Conservation (phyloP, 2,113 vertebrate genomes). For the Monopterus albus region DNA sequence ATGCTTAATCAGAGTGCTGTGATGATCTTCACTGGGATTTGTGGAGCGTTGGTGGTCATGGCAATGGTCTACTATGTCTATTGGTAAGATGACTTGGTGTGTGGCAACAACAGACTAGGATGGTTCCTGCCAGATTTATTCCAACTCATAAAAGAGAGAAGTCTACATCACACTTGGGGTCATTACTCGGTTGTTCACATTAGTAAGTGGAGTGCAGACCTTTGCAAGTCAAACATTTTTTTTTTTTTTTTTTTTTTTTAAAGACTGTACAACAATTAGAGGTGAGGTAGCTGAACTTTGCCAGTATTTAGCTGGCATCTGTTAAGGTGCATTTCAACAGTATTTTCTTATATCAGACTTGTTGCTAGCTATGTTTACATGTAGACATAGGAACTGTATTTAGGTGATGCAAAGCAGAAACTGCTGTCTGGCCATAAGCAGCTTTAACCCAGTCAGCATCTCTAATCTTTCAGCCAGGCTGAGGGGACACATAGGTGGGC, state of each 20-base stretch:
- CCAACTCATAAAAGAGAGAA: background rate
- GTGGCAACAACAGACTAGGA: background rate
- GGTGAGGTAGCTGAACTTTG: background rate
- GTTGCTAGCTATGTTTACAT: conserved; percentile 3
- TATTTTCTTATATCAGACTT: background rate
- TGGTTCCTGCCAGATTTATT: background rate
- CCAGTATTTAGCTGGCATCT: background rate
- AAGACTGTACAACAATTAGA: too few relatives aligned
- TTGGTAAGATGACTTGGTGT: conserved; percentile 71
- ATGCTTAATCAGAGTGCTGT: conserved; percentile 85
- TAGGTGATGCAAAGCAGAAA: conserved; percentile 47
- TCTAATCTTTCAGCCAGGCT: conserved; percentile 65
- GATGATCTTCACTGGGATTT: conserved; percentile 84
- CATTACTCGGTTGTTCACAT: background rate
- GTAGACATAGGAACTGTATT: conserved; percentile 29
- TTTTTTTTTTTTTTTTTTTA: too few relatives aligned
- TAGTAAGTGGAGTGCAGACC: background rate
- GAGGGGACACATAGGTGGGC: conserved; percentile 15
- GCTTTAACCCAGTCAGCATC: conserved; percentile 65
- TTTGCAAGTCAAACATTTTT: conserved; percentile 19
- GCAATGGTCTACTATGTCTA: conserved; percentile 85
- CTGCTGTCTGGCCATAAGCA: conserved; percentile 67
- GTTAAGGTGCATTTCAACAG: background rate
- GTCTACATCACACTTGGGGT: too few relatives aligned
- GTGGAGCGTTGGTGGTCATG: conserved; percentile 83